Conservation (phyloP, 2,888 invertebrate genomes). For the Acrobeloides nanus region DNA sequence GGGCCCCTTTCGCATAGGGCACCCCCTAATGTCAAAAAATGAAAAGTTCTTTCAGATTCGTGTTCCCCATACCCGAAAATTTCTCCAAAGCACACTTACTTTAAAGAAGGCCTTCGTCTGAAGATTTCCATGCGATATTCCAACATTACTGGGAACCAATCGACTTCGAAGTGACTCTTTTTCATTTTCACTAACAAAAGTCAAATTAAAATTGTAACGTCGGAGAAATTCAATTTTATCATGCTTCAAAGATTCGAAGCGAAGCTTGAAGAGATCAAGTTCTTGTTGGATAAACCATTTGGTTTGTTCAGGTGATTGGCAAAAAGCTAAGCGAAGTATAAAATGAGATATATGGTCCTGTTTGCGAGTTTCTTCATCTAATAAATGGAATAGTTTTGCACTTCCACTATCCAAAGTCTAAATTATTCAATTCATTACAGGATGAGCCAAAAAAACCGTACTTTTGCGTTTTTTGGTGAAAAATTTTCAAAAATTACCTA, state of each 20-base stretch:
- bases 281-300: constrained; percentile 83
- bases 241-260: constrained; percentile 43
- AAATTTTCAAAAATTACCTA: too few relatives aligned
- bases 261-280: constrained; percentile 73
- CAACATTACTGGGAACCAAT: too few relatives aligned
- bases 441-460: too few relatives aligned
- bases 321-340: constrained; percentile 81
- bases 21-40: too few relatives aligned
- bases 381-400: not conserved
- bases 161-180: not conserved
- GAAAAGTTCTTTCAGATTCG: too few relatives aligned
- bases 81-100: too few relatives aligned
- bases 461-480: too few relatives aligned
- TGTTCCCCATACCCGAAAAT: too few relatives aligned
- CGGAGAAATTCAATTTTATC: constrained; percentile 12
- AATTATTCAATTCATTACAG: too few relatives aligned
- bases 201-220: not conserved
- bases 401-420: constrained; percentile 1
- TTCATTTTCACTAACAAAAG: constrained; percentile 7
- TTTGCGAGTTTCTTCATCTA: constrained; percentile 12
- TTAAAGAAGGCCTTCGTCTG: too few relatives aligned
- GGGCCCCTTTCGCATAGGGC: too few relatives aligned
- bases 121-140: too few relatives aligned
- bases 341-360: constrained; percentile 84
- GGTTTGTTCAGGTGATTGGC: constrained; percentile 70